Evolutionary conservation across 1,140 invertebrate genomes (phyloP).

Genomic region (Anadara kagoshimensis): DNA sequence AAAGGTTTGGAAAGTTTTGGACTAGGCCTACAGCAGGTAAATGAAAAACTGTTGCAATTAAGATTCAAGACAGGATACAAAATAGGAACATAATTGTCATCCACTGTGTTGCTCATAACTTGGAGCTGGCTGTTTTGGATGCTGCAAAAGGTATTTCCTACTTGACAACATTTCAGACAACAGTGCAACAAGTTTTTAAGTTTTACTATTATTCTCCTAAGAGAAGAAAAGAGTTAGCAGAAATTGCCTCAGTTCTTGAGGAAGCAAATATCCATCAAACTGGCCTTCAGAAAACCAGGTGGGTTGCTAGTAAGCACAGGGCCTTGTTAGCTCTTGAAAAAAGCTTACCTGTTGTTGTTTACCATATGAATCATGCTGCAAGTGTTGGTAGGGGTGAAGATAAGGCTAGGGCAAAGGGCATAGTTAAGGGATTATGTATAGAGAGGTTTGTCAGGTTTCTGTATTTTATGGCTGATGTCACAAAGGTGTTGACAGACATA

Average conservation of each 20-base stretch:
- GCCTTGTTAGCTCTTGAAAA: slow-evolving; percentile 18
- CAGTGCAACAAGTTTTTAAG: background rate
- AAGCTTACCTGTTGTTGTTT: background rate
- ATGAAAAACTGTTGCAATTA: background rate
- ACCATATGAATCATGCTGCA: background rate
- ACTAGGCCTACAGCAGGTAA: background rate
- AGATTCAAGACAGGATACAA: background rate
- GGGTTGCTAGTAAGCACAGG: slow-evolving; percentile 25
- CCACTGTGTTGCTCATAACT: slow-evolving; percentile 3
- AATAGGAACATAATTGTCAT: background rate
- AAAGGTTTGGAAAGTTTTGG: background rate
- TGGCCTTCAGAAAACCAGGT: slow-evolving; percentile 15
- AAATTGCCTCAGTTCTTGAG: slow-evolving; percentile 1
- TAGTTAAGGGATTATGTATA: no score
- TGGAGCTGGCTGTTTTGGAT: slow-evolving; percentile 17
- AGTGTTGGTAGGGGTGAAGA: no score
- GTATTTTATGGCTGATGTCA: no score
- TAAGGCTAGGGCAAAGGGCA: no score
- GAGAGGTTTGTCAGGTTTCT: no score
- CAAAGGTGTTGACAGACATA: no score
- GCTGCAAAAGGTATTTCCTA: slow-evolving; percentile 8
- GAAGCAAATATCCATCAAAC: slow-evolving; percentile 5
- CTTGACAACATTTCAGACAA: slow-evolving; percentile 12
- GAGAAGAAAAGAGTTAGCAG: background rate
- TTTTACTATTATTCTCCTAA: slow-evolving; percentile 14